Percentiles rank a stretch among this genome's conserved stretches.
phyloP scores from a whole-genome alignment of 2,888 invertebrate genomes.

The Dorcus parallelipipedus region DNA sequence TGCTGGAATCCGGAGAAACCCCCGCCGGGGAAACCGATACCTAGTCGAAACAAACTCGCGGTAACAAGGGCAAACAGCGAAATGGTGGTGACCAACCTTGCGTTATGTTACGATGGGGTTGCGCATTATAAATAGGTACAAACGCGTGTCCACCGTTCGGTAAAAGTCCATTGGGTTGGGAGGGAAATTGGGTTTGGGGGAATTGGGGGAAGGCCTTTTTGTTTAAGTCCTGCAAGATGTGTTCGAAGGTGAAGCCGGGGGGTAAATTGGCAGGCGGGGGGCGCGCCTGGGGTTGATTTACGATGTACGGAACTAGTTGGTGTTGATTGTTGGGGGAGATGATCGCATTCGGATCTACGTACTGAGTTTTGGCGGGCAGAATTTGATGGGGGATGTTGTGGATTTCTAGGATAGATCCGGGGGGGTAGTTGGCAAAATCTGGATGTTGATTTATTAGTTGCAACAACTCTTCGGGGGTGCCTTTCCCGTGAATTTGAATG shows the following conservation, averaged over 20 bases:
- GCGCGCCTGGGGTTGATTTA: constrained; percentile 30
- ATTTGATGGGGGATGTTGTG: constrained; percentile 34
- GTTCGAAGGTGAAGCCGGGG: constrained; percentile 39
- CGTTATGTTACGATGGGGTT: constrained; percentile 35
- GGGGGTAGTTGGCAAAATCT: constrained; percentile 45
- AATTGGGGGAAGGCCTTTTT: constrained; percentile 29
- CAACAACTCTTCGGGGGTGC: constrained; percentile 41
- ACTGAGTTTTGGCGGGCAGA: constrained; percentile 22
- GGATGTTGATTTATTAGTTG: constrained; percentile 48
- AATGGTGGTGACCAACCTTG: constrained; percentile 30
- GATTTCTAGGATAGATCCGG: constrained; percentile 46
- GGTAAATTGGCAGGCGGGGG: constrained; percentile 27
- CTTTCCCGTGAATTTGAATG: constrained; percentile 36
- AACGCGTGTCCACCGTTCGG: constrained; percentile 31
- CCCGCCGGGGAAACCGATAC: constrained; percentile 14
- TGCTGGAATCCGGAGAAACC: constrained; percentile 44
- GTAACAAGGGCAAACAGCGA: not conserved
- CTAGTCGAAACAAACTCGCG: not conserved
- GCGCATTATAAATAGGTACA: constrained; percentile 32
- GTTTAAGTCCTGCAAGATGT: constrained; percentile 44
- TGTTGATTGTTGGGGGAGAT: constrained; percentile 22
- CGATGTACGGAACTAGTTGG: constrained; percentile 26
- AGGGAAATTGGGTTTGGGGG: constrained; percentile 14
- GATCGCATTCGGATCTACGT: constrained; percentile 23
- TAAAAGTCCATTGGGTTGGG: constrained; percentile 25